Conservation (phyloP, 2,888 invertebrate species). For the Eurytoma adleriae region DNA sequence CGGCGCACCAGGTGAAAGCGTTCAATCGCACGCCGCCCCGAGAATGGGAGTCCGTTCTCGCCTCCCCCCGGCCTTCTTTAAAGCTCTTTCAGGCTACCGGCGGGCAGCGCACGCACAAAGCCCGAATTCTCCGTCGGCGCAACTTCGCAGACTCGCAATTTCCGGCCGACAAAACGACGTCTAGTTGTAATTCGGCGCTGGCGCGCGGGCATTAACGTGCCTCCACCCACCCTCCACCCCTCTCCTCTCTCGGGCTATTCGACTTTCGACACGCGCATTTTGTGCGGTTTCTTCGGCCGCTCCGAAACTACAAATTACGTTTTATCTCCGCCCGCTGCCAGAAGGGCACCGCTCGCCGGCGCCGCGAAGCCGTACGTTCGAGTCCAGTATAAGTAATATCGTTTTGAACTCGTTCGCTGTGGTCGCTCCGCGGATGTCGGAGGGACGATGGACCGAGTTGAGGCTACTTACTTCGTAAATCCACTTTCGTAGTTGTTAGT, state of each 20-base stretch:
- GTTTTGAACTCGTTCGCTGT: constrained; percentile 6
- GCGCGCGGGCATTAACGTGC: neutral
- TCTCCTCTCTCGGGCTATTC: no score
- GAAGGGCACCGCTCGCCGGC: neutral
- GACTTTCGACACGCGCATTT: constrained; percentile 39
- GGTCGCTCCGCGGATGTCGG: neutral
- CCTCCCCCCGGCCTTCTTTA: no score
- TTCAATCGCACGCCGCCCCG: no score
- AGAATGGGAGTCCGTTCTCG: no score
- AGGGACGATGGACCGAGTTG: neutral
- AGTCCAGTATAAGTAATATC: neutral
- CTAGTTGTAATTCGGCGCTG: constrained; percentile 3
- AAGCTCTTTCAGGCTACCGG: no score
- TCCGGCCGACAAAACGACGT: neutral
- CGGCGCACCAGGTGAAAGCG: no score
- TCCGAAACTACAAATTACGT: constrained; percentile 46
- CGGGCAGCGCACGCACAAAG: no score
- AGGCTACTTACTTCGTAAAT: neutral
- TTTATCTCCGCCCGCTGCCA: constrained; percentile 30
- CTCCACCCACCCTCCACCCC: neutral
- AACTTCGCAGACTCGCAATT: no score
- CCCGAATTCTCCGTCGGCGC: no score
- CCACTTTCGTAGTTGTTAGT: no score
- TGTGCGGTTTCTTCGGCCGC: constrained; percentile 54
- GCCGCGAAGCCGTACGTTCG: constrained; percentile 3